Base-by-base conservation (phyloP, 2,113 vertebrate genomes). In the Misgurnus mizolepis region DNA sequence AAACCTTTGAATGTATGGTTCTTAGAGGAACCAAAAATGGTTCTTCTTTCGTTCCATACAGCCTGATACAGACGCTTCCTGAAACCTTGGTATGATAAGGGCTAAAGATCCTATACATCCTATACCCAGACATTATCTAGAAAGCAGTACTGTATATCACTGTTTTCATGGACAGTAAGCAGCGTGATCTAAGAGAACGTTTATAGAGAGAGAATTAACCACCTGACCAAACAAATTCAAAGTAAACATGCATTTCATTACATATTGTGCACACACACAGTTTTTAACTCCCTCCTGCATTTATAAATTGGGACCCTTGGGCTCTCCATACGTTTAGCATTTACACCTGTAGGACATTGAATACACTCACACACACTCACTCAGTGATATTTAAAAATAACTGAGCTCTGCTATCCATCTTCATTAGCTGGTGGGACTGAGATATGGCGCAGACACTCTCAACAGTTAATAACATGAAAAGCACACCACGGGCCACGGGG, bases 401-500 rank as follows among this genome's bases (percentile, higher is more conserved):
- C 49, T 64, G 40, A 34, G 22, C n/a, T 69, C 14, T 70, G 60
- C 18, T 80, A 85, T 85, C 68, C 47, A 68, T 85, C 84, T 85
- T 85, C 77, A 82, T 85, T 82, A 82, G 67, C 45, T 43, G 61
- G 49, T 69, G 43, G 47, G 64, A 34, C 61, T 3, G 14, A 49
- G 27, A 82, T 40, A 73, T 40, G 11, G 10, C 41, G 22, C 66
- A 82, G 67, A 50, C 53, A 58, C 72, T 78, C 56, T 70, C 34
- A 60, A 49, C 72, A 80, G 67, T 73, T 66, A 73, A 80, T 79
- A 79, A 70, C 49, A 70, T 56, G 56, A 85, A 85, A 70, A 50
- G 77, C 6, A 45, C 49, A 72, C 68, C 5, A 14, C 12, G 14
- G 43, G 55, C 78, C 62, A 17, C 18, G 41, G 60, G 41, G 84